Percentiles rank a stretch among this genome's conserved stretches.
Conservation (phyloP, 2,888 invertebrate species). For the Cryptophagus acutangulus region DNA sequence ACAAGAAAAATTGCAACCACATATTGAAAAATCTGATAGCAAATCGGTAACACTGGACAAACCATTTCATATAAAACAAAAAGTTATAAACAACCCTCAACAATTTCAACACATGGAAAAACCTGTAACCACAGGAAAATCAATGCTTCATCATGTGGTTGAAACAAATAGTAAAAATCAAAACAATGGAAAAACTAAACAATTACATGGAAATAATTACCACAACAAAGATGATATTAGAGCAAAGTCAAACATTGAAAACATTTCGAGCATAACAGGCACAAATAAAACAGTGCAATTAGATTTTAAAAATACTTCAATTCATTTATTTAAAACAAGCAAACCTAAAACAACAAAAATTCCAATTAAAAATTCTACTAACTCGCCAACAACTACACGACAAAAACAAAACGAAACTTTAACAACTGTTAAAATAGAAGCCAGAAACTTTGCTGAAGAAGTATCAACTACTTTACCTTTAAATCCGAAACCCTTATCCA, state of each 20-base stretch:
- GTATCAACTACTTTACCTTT: no score
- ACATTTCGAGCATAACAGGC: slow-evolving; percentile 8
- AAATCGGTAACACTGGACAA: no score
- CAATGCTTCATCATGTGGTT: no score
- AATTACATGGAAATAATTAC: neutral
- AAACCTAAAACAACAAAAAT: neutral
- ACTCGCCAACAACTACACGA: neutral
- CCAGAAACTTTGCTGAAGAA: no score
- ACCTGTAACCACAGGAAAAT: neutral
- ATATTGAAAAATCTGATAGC: no score
- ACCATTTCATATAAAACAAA: no score
- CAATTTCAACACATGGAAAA: no score
- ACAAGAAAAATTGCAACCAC: no score
- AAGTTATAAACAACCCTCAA: no score
- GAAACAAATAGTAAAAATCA: neutral
- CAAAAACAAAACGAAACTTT: neutral
- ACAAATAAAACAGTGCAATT: slow-evolving; percentile 1
- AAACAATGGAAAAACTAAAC: slow-evolving; percentile 1
- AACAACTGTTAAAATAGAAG: no score
- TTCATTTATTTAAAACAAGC: neutral
- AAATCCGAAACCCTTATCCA: no score
- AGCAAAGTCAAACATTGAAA: slow-evolving; percentile 11
- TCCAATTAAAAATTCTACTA: neutral
- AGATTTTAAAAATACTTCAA: slow-evolving; percentile 3
- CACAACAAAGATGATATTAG: slow-evolving; percentile 6